phyloP scores from a whole-genome alignment of 2,888 invertebrate species.

The Himalopsyche tibetana region DNA sequence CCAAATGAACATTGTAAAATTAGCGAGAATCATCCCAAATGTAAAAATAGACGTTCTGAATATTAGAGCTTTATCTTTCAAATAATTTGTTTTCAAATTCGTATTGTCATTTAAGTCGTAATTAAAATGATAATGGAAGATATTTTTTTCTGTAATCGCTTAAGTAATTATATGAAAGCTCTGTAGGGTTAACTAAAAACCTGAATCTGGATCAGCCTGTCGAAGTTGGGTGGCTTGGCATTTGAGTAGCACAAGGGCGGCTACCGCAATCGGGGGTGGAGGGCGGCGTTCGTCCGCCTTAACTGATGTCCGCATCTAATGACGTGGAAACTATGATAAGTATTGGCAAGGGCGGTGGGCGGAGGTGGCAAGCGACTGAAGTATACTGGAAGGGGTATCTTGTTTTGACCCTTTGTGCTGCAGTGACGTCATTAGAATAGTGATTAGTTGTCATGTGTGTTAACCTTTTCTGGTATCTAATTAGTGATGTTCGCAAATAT shows the following conservation, averaged over 20 bases:
- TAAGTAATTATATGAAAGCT: background rate
- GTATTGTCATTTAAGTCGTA: no score
- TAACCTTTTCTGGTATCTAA: no score
- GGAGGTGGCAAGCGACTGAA: slow-evolving; percentile 32
- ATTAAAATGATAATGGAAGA: no score
- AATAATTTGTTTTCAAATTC: no score
- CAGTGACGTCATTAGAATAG: background rate
- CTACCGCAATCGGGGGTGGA: slow-evolving; percentile 7
- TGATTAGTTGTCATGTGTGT: slow-evolving; percentile 4
- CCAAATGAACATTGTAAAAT: no score
- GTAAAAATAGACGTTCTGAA: no score
- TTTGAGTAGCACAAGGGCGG: slow-evolving; percentile 14
- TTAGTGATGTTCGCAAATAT: no score
- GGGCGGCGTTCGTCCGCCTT: slow-evolving; percentile 29
- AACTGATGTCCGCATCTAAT: slow-evolving; percentile 63
- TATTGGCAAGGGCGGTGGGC: slow-evolving; percentile 49
- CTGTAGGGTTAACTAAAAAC: background rate
- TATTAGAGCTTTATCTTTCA: no score
- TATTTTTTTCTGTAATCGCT: no score
- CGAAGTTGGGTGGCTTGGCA: slow-evolving; percentile 36
- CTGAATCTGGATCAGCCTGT: background rate
- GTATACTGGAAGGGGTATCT: slow-evolving; percentile 19
- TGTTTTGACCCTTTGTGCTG: slow-evolving; percentile 12
- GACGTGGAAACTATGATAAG: slow-evolving; percentile 65
- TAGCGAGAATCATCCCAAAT: no score